Evolutionary conservation across 2,888 invertebrate species (phyloP).

Genomic region (Abrostola tripartita): DNA sequence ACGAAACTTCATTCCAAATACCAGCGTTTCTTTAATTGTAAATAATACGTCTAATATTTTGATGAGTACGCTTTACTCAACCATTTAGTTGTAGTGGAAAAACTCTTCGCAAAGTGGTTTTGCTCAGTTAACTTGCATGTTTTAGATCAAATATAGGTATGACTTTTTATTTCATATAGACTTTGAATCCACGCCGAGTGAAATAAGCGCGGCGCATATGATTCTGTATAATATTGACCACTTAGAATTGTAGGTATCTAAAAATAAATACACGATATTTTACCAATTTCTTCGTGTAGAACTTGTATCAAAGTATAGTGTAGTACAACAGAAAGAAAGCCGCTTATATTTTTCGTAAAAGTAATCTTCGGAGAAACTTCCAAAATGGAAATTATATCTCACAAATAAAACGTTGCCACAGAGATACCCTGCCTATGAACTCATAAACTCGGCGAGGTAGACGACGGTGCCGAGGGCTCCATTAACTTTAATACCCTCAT

Average conservation of each 20-base stretch:
- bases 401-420: conserved; percentile 71
- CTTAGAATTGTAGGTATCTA: conserved; percentile 36
- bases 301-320: conserved; percentile 25
- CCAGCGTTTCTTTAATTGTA: conserved; percentile 32
- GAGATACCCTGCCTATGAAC: conserved; percentile 74
- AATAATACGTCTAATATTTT: background rate
- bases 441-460: conserved; percentile 76
- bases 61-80: background rate
- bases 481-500: conserved; percentile 83
- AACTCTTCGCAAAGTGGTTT: too few relatives aligned
- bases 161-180: too few relatives aligned
- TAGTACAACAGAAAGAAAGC: conserved; percentile 27
- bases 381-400: conserved; percentile 66
- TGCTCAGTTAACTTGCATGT: too few relatives aligned
- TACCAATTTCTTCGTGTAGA: conserved; percentile 11
- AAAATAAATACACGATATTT: conserved; percentile 26
- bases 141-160: too few relatives aligned
- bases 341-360: conserved; percentile 44
- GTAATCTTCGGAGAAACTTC: conserved; percentile 54
- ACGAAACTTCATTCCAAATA: conserved; percentile 63
- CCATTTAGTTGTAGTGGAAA: background rate
- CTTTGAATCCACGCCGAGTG: conserved; percentile 11
- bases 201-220: conserved; percentile 35
- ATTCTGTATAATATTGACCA: conserved; percentile 42
- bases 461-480: conserved; percentile 71